Evolutionary conservation across 2,797 vertebrate genomes (phyloP), one percentile per base, ranked within the genome.

Genomic region (Balearica regulorum): DNA sequence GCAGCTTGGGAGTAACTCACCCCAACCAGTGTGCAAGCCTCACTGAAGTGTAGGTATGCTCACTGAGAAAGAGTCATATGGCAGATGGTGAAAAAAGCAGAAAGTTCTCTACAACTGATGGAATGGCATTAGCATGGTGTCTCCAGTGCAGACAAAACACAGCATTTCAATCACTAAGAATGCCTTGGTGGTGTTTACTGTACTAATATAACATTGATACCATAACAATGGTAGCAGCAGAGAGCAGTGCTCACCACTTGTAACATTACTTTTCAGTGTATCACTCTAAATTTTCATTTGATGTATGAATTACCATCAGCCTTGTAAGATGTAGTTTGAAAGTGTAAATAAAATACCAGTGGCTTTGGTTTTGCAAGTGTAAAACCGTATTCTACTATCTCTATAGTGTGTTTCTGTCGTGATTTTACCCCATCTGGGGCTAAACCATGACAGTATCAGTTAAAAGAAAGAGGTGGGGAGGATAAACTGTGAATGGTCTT

Each of bases 391-490:
- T 39, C 13, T 3, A 5, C n/a, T 68, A n/a, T 41, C 9, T 41
- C 25, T 62, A 6, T 10, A 22, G 6, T 20, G 5, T 39, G 13
- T 41, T 61, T 61, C 43, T 39, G 39, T 39, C 39, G 39, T 39
- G 39, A 39, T 39, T 39, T 39, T 39, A 39, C 39, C 39, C 13
- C 39, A 39, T 39, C 39, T 39, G 39, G 39, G 39, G 39, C 39
- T 39, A 39, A 39, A 39, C 39, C 39, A 39, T 39, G 39, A 13
- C 39, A 39, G 39, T 13, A 39, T 39, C 39, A 39, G 39, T 39
- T 39, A 39, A 39, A 48, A 60, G 10, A 19, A 49, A 7, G 3
- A 13, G 6, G 4, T 16, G 7, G 3, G 1, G 11, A 11, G 7
- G 5, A 16, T 61, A 55, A 62, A 20, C 28, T 58, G 26, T 35